Conservation (phyloP, 2,113 vertebrate species). For the Danionella cerebrum region DNA sequence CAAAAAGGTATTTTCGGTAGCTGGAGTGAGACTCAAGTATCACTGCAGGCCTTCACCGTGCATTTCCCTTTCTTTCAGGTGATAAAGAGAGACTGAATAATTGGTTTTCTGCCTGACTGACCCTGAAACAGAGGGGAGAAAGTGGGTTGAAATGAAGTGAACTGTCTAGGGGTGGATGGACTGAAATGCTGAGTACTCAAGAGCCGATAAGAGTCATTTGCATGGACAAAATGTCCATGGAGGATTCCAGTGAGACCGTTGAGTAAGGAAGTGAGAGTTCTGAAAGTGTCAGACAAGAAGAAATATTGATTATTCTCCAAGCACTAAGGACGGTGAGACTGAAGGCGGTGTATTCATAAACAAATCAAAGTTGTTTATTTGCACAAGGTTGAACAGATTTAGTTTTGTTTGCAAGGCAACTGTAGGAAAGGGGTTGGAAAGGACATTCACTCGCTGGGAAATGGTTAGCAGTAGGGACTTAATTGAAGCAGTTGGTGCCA, state of each 20-base stretch:
- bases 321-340: neutral
- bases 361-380: neutral
- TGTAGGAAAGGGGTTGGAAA: conserved; percentile 40
- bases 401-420: conserved; percentile 29
- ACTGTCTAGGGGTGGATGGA: conserved; percentile 29
- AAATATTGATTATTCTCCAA: neutral
- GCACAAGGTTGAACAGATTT: neutral
- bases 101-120: conserved; percentile 56
- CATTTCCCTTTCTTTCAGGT: conserved; percentile 40
- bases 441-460: conserved; percentile 48
- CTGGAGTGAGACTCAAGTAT: conserved; percentile 24
- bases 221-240: conserved; percentile 25
- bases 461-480: conserved; percentile 59
- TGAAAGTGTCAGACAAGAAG: neutral
- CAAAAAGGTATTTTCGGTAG: neutral
- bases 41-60: conserved; percentile 26
- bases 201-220: conserved; percentile 31
- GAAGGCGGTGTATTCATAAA: neutral
- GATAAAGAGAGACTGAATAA: conserved; percentile 44
- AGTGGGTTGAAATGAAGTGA: conserved; percentile 41
- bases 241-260: conserved; percentile 9
- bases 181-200: conserved; percentile 15
- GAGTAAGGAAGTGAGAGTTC: neutral
- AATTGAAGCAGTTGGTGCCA: conserved; percentile 58
- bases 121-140: conserved; percentile 39